Evolutionary conservation across 2,797 vertebrate species (phyloP), one percentile per base, ranked within the genome.

Genomic region (Diplodus sargus): DNA sequence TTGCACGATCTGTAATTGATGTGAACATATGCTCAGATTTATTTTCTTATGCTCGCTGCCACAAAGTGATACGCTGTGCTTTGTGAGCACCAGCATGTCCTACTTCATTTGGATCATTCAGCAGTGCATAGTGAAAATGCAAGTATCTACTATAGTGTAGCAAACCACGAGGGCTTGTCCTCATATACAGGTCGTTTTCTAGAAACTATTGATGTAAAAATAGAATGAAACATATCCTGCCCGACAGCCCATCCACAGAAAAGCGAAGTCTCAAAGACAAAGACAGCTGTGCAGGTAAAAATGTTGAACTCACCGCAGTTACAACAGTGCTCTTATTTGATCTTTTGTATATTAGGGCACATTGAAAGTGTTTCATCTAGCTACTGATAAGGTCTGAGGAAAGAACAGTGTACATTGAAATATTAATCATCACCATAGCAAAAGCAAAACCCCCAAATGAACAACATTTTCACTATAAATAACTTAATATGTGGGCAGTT

Each of bases 1-100:
- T 87, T 87, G 71, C 90, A 82, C 76, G 66, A 83, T 87, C 81
- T 88, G 88, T 91, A 90, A 92, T 90, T 91, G 85, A 91, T 91
- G 82, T 79, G 88, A 92, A 85, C 88, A 92, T 87, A 90, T 89
- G 87, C 81, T 91, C 74, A 80, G 78, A 80, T 86, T 86, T 85
- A 89, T 87, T 89, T 88, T 79, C 76, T 86, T 84, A 83, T 42
- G 56, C 88, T 61, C 62, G 85, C 82, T 83, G 82, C 79, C 58
- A 84, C 81, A 85, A 83, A 87, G 86, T 74, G 42, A 63, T 75
- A 53, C 28, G 48, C 79, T 67, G 58, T 66, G 90, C 86, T 85
- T 82, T 87, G 78, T 76, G 81, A 91, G 77, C 79, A 34, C 70
- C 64, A 66, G 60, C 70, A 63, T 76, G 78, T 88, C 82, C 63